These are phyloP conservation scores for Apodemus agrarius DNA, from an alignment of 2,797 vertebrate genomes.

Conservation along the genomic window DNA sequence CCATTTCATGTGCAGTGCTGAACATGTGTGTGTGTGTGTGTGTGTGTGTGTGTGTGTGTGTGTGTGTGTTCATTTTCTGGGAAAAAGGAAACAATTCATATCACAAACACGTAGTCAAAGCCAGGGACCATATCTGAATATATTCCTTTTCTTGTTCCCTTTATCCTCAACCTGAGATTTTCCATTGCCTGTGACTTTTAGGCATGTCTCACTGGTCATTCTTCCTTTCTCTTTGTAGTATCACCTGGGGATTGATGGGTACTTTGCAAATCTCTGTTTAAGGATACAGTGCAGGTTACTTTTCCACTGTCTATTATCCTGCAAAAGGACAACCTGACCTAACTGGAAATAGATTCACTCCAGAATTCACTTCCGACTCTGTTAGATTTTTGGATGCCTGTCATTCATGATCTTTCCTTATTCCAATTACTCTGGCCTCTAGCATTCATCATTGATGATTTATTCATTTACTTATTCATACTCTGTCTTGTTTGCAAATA, in stretches of 20 bases:
- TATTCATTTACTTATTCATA: background rate
- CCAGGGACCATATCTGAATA: background rate
- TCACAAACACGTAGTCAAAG: background rate
- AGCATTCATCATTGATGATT: background rate
- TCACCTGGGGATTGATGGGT: background rate
- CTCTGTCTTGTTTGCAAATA: background rate
- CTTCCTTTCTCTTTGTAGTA: background rate
- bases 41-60: background rate
- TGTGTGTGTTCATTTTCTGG: slow-evolving; percentile 20
- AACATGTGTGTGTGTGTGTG: background rate
- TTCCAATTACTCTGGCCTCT: background rate
- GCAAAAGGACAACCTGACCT: background rate
- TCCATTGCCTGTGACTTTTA: background rate
- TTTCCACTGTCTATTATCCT: background rate
- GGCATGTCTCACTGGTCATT: background rate
- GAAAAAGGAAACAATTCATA: slow-evolving; percentile 33
- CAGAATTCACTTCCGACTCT: background rate
- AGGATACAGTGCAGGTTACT: background rate
- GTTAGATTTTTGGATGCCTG: background rate
- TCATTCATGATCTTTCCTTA: background rate
- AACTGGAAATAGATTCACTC: background rate
- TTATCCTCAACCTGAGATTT: background rate
- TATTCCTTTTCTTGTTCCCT: background rate
- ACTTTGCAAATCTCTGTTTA: background rate
- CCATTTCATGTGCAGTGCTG: background rate